These are phyloP conservation scores for Phylloscopus whistleri DNA, from an alignment of 2,113 vertebrate genomes.

Conservation along the genomic window DNA sequence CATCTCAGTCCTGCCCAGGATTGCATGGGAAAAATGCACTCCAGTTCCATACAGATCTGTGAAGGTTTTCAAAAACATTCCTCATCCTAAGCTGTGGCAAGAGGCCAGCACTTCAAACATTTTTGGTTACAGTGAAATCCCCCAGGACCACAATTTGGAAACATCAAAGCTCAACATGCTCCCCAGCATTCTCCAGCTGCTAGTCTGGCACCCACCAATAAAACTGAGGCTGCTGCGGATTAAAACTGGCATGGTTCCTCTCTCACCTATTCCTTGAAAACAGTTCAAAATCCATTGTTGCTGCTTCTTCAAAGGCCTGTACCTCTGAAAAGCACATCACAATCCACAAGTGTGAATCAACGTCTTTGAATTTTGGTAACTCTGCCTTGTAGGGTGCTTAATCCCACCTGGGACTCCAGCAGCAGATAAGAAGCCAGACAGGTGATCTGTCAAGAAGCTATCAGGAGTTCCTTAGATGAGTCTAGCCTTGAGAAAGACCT, in stretches of 20 bases:
- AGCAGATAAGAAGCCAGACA: background rate
- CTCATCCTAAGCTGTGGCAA: background rate
- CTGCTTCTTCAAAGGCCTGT: background rate
- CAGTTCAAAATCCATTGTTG: background rate
- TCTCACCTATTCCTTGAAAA: constrained; percentile 14
- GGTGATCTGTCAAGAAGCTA: background rate
- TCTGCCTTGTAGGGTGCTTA: background rate
- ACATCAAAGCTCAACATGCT: constrained; percentile 31
- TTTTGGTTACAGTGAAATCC: constrained; percentile 46
- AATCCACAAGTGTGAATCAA: background rate
- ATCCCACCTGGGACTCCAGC: background rate
- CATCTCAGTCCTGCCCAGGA: background rate
- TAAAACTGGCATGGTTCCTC: background rate
- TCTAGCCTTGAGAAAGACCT: background rate
- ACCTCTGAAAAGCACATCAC: background rate
- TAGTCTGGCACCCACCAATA: constrained; percentile 8
- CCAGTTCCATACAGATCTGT: background rate
- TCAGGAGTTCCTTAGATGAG: background rate
- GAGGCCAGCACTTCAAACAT: constrained; percentile 46
- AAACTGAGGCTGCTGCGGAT: background rate
- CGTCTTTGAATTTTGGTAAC: background rate
- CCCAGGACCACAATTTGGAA: background rate
- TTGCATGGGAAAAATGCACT: background rate
- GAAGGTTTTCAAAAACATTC: constrained; percentile 9
- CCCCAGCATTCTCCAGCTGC: constrained; percentile 41